Evolutionary conservation across 2,888 invertebrate species (phyloP).

Genomic region (Cosmopolites sordidus): DNA sequence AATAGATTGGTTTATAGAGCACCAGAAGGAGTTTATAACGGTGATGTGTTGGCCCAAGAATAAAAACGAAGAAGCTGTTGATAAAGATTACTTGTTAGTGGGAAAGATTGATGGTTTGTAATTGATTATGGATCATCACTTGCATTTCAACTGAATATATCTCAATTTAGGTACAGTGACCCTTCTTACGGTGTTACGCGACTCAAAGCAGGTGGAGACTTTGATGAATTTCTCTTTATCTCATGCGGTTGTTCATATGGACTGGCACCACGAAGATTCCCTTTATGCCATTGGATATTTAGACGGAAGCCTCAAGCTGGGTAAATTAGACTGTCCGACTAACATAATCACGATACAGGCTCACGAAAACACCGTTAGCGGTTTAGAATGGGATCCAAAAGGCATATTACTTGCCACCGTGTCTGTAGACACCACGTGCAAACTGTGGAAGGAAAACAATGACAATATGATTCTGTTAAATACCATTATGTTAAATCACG

Average conservation of each 20-base stretch:
- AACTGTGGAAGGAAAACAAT: slow-evolving; percentile 49
- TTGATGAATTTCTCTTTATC: slow-evolving; percentile 20
- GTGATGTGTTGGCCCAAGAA: slow-evolving; percentile 52
- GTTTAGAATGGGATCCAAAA: slow-evolving; percentile 52
- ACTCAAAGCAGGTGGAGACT: slow-evolving; percentile 17
- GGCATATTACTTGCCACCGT: slow-evolving; percentile 53
- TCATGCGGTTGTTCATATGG: slow-evolving; percentile 51
- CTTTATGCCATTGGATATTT: slow-evolving; percentile 55
- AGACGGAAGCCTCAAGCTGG: slow-evolving; percentile 53
- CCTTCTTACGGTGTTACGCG: slow-evolving; percentile 14
- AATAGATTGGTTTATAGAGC: slow-evolving; percentile 47
- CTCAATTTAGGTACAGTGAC: slow-evolving; percentile 18
- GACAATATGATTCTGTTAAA: slow-evolving; percentile 47
- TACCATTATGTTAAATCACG: slow-evolving; percentile 48
- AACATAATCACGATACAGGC: slow-evolving; percentile 44
- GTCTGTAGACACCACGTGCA: slow-evolving; percentile 49
- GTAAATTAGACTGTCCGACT: slow-evolving; percentile 42
- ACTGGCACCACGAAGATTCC: slow-evolving; percentile 55
- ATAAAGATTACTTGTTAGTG: slow-evolving; percentile 49
- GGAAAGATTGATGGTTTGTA: slow-evolving; percentile 52
- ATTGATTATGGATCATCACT: too few species aligned
- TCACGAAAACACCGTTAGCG: slow-evolving; percentile 47
- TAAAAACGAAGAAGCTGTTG: slow-evolving; percentile 28
- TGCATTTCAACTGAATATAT: background rate
- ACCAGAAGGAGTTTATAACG: slow-evolving; percentile 50